Percentiles rank a stretch among this genome's conserved stretches.
Conservation (phyloP, 2,888 invertebrate species). For the Xestoiulus laeticollis region DNA sequence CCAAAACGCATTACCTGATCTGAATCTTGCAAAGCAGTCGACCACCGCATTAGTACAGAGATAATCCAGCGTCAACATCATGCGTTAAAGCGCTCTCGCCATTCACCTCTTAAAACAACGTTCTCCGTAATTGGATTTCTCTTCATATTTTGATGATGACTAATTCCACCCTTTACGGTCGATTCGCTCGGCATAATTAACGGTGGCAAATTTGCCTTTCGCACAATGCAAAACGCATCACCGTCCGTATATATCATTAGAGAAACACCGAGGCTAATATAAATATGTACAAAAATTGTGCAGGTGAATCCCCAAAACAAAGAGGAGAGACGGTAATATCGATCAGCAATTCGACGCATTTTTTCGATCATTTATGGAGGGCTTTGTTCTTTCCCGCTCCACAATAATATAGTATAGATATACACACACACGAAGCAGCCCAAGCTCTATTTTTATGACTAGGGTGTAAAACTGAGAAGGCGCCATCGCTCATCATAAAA, state of each 20-base stretch:
- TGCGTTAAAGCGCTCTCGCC: background rate
- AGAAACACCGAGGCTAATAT: background rate
- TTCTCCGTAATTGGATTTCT: background rate
- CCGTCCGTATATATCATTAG: background rate
- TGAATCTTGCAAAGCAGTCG: too few relatives aligned
- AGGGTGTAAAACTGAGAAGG: background rate
- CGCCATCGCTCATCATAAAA: conserved; percentile 7
- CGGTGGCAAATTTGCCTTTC: background rate
- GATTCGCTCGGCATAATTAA: background rate
- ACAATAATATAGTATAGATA: too few relatives aligned
- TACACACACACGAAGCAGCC: background rate
- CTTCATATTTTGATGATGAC: background rate
- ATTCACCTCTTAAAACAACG: background rate
- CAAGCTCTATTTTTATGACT: background rate
- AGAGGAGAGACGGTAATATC: background rate
- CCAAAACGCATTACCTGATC: too few relatives aligned
- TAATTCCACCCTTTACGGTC: background rate
- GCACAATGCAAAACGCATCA: background rate
- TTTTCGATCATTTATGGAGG: background rate
- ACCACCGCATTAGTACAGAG: background rate
- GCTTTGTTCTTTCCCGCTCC: background rate
- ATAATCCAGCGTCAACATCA: background rate
- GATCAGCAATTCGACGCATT: background rate
- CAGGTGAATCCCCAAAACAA: background rate
- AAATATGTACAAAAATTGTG: background rate